Conservation (phyloP, 2,113 vertebrate species). For the Pseudorectes ferrugineus region DNA sequence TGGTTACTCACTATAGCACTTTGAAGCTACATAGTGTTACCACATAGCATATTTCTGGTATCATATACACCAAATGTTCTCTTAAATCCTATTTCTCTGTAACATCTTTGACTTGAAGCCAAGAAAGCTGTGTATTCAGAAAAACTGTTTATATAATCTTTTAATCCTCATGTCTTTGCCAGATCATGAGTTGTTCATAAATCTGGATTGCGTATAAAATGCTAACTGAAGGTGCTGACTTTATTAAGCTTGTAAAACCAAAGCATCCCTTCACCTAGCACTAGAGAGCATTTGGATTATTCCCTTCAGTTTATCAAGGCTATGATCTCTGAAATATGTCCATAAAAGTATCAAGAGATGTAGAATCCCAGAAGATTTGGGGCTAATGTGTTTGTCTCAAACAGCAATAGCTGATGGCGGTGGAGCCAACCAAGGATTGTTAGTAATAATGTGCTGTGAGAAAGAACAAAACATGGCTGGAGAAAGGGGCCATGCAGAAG, state of each 20-base stretch:
- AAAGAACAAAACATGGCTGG: not conserved
- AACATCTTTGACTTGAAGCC: not conserved
- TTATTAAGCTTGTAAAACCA: not conserved
- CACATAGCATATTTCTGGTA: not conserved
- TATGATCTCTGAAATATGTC: not conserved
- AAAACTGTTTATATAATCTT: not conserved
- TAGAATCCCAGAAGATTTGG: not conserved
- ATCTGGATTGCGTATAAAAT: not conserved
- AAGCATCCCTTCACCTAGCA: not conserved
- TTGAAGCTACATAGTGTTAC: not conserved
- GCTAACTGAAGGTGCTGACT: not conserved
- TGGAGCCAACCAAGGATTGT: not conserved
- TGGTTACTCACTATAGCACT: not conserved
- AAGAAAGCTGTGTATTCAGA: not conserved
- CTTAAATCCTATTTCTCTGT: not conserved
- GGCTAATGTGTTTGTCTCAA: not conserved
- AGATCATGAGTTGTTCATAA: not conserved
- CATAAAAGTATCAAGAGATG: not conserved
- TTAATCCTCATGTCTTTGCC: not conserved
- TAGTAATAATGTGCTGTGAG: not conserved
- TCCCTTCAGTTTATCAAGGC: not conserved
- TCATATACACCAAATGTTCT: not conserved
- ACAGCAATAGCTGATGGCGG: not conserved
- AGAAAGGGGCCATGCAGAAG: not conserved
- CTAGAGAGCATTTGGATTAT: not conserved